A percentile compares a stretch with the other conserved stretches of the same genome.
These are phyloP conservation scores for Nephrotoma guestfalica DNA, from an alignment of 2,888 invertebrate genomes.

Conservation along the genomic window DNA sequence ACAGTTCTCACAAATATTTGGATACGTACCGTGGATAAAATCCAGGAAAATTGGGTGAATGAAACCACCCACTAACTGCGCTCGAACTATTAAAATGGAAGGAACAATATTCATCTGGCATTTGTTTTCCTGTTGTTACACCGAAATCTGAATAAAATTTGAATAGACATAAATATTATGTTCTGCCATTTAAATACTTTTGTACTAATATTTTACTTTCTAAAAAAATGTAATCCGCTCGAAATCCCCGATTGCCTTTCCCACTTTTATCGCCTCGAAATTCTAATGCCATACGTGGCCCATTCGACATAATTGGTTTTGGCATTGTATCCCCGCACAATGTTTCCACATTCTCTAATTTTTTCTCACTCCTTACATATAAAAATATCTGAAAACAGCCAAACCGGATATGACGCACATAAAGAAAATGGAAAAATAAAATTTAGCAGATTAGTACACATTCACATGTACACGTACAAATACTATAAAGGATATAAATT, in stretches of 20 bases:
- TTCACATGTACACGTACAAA: constrained; percentile 16
- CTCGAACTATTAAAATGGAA: constrained; percentile 79
- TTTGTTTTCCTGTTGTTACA: constrained; percentile 65
- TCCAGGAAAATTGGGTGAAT: constrained; percentile 83
- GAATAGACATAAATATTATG: constrained; percentile 16
- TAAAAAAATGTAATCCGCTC: constrained; percentile 75
- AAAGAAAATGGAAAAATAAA: neutral
- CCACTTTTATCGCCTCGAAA: constrained; percentile 69
- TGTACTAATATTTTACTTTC: constrained; percentile 48
- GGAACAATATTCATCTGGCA: constrained; percentile 64
- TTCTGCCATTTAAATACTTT: too few relatives aligned
- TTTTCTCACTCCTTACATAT: neutral
- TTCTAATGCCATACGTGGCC: constrained; percentile 70
- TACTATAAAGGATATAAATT: neutral
- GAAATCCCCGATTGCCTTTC: constrained; percentile 69
- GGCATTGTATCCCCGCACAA: constrained; percentile 75
- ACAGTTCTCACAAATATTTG: neutral
- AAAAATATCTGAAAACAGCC: neutral
- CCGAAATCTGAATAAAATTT: constrained; percentile 59
- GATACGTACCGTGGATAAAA: constrained; percentile 49
- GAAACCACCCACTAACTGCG: constrained; percentile 63
- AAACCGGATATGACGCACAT: neutral
- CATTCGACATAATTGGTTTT: constrained; percentile 85
- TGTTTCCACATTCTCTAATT: constrained; percentile 61
- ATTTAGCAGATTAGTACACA: neutral